These are phyloP conservation scores for Siderastrea radians DNA, from an alignment of 92 coral and sea anemone species.

Conservation along the genomic window DNA sequence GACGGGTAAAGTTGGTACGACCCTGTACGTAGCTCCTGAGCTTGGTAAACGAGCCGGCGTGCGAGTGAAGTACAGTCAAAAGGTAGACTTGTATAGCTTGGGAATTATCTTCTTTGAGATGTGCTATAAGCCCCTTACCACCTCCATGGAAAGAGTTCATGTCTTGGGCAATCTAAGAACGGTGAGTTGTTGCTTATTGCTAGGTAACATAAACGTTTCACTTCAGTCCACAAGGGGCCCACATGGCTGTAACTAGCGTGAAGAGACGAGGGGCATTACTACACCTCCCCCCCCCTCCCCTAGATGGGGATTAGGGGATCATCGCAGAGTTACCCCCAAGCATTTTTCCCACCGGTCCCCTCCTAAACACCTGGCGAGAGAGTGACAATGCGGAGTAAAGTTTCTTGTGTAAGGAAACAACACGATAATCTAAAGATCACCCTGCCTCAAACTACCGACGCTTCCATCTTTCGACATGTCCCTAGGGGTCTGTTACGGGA, in stretches of 20 bases:
- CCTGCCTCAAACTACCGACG: too few species aligned
- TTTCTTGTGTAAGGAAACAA: too few species aligned
- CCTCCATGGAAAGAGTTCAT: slow-evolving; percentile 94
- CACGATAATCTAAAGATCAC: too few species aligned
- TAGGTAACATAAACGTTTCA: not conserved
- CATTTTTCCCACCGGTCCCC: too few species aligned
- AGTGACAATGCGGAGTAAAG: too few species aligned
- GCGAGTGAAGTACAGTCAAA: slow-evolving; percentile 89
- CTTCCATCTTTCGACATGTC: too few species aligned
- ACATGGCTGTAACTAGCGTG: not conserved
- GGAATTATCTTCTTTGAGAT: slow-evolving; percentile 99
- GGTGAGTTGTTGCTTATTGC: slow-evolving; percentile 58
- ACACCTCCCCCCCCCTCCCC: too few species aligned
- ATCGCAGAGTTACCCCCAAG: too few species aligned
- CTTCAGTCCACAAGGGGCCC: not conserved
- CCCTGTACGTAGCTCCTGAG: slow-evolving; percentile 95
- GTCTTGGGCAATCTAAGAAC: slow-evolving; percentile 85
- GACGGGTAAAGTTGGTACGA: slow-evolving; percentile 98
- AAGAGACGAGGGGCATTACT: too few species aligned
- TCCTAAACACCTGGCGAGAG: too few species aligned
- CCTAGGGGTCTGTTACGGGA: too few species aligned
- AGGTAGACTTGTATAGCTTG: slow-evolving; percentile 95
- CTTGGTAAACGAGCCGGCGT: slow-evolving; percentile 77
- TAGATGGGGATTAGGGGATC: too few species aligned
- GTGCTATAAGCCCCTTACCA: slow-evolving; percentile 90